These are phyloP conservation scores for Herminia tarsipennalis DNA, from an alignment of 2,888 invertebrate species.

Conservation along the genomic window DNA sequence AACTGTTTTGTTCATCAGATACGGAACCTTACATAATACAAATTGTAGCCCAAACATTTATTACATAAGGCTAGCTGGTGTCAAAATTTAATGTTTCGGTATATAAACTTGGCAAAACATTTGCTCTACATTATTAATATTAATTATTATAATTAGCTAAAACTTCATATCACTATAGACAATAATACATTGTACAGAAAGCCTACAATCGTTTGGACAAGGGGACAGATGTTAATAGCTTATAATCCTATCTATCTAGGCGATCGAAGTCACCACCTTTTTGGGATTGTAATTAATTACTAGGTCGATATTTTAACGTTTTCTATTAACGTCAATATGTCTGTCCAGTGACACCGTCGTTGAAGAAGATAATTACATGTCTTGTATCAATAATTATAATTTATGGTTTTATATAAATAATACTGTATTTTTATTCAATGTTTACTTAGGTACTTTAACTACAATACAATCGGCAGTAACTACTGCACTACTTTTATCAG, in stretches of 20 bases:
- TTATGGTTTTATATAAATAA: neutral
- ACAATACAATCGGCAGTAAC: too few species aligned
- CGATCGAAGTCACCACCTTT: constrained; percentile 50
- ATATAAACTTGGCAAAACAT: constrained; percentile 25
- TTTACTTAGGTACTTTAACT: too few species aligned
- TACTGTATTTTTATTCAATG: too few species aligned
- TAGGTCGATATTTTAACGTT: constrained; percentile 38
- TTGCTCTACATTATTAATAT: constrained; percentile 25
- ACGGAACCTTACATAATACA: too few species aligned
- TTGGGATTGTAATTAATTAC: constrained; percentile 47
- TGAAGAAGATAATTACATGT: constrained; percentile 23
- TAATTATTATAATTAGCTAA: constrained; percentile 8
- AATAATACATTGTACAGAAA: constrained; percentile 14
- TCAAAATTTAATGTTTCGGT: constrained; percentile 36
- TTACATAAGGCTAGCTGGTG: too few species aligned
- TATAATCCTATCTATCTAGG: constrained; percentile 42
- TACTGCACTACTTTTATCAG: too few species aligned
- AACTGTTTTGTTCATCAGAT: too few species aligned
- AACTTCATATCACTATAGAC: constrained; percentile 12
- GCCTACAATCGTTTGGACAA: constrained; percentile 21
- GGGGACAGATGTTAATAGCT: constrained; percentile 39
- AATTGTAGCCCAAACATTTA: too few species aligned
- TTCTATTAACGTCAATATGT: constrained; percentile 38
- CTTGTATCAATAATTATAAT: constrained; percentile 5
- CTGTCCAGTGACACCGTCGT: constrained; percentile 11